These are phyloP conservation scores for Gallinago jamesoni DNA, from an alignment of 2,113 vertebrate genomes.

Conservation along the genomic window DNA sequence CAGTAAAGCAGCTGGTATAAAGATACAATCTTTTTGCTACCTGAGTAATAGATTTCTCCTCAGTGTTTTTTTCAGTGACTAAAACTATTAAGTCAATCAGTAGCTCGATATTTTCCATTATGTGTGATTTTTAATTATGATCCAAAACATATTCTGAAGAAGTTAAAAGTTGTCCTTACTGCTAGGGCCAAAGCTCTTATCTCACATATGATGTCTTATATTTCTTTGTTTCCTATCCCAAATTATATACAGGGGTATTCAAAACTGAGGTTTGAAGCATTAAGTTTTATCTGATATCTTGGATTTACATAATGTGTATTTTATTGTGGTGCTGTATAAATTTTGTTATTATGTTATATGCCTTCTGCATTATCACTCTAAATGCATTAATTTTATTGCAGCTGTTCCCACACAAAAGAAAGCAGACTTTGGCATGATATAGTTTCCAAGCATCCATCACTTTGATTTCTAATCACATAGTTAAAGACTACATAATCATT, in stretches of 20 bases:
- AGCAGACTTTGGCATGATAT: background rate
- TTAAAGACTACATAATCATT: background rate
- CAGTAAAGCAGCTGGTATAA: background rate
- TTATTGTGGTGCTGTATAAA: background rate
- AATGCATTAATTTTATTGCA: background rate
- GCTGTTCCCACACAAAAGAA: background rate
- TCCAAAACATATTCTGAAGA: background rate
- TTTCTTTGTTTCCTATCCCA: background rate
- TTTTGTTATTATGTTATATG: background rate
- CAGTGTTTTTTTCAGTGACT: background rate
- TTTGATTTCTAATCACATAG: background rate
- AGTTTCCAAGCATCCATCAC: background rate
- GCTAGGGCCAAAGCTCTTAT: background rate
- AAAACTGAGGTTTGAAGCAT: background rate
- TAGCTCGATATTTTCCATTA: background rate
- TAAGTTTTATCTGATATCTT: background rate
- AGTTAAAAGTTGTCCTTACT: background rate
- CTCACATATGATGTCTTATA: background rate
- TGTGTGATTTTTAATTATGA: background rate
- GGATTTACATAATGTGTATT: background rate
- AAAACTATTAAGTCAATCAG: background rate
- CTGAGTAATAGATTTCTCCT: background rate
- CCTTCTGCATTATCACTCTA: background rate
- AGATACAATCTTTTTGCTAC: background rate
- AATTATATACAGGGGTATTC: background rate